phyloP scores from a whole-genome alignment of 2,113 vertebrate species.

The Galbula dea region DNA sequence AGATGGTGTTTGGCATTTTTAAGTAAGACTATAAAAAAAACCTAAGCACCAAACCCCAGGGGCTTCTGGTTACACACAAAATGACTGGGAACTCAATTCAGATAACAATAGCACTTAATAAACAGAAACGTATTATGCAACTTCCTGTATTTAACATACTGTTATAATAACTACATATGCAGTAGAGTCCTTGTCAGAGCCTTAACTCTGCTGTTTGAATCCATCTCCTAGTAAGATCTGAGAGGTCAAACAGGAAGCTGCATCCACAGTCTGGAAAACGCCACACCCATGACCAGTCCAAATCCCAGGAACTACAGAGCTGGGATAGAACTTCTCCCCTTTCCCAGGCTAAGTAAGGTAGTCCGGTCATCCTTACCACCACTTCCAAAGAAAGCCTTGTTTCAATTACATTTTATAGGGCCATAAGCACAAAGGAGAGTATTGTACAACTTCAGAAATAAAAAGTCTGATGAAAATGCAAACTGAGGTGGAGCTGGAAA shows the following conservation, averaged over 20 bases:
- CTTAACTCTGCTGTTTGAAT: not conserved
- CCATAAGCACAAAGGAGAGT: not conserved
- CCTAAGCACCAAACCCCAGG: not conserved
- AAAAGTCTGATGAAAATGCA: not conserved
- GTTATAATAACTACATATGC: not conserved
- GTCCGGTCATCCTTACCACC: not conserved
- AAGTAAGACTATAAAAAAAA: not conserved
- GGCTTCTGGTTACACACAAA: not conserved
- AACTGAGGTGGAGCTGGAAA: not conserved
- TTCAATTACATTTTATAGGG: not conserved
- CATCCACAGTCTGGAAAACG: not conserved
- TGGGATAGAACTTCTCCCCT: not conserved
- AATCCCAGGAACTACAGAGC: not conserved
- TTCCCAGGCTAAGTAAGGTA: not conserved
- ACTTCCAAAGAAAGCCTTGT: not conserved
- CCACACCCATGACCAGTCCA: not conserved
- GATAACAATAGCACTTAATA: not conserved
- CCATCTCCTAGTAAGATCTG: accelerated
- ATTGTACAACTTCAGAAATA: not conserved
- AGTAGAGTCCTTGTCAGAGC: not conserved
- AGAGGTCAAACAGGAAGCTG: not conserved
- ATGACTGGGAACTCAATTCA: not conserved
- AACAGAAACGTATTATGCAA: not conserved
- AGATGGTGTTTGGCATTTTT: not conserved
- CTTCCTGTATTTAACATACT: not conserved